Evolutionary conservation across 1,140 invertebrate species (phyloP).

Genomic region (Cotesia vestalis): DNA sequence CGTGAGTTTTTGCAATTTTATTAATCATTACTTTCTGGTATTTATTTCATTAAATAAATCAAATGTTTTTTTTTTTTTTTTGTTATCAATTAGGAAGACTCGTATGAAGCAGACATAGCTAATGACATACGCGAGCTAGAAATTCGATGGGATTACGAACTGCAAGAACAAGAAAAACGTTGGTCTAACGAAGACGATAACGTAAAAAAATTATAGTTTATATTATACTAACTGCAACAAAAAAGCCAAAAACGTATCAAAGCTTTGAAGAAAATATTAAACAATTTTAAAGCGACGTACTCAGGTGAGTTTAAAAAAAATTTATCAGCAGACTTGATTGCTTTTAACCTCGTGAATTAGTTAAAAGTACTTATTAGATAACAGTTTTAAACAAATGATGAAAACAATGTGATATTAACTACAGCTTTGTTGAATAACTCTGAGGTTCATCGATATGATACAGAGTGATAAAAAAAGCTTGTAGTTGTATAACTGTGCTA

Average conservation of each 20-base stretch:
- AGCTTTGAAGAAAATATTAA: constrained; percentile 12
- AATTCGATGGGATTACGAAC: constrained; percentile 72
- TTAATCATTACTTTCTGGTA: neutral
- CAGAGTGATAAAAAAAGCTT: constrained; percentile 23
- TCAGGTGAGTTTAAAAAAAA: constrained; percentile 25
- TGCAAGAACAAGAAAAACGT: constrained; percentile 73
- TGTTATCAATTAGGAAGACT: constrained; percentile 66
- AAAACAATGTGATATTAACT: constrained; percentile 43
- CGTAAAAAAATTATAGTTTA: constrained; percentile 57
- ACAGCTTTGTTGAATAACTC: constrained; percentile 37
- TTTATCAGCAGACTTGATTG: constrained; percentile 34
- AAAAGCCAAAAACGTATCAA: constrained; percentile 17
- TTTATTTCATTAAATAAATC: constrained; percentile 6
- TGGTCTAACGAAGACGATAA: constrained; percentile 73
- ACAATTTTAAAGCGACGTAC: constrained; percentile 11
- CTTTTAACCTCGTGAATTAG: constrained; percentile 33
- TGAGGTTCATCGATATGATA: constrained; percentile 31
- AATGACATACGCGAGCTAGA: constrained; percentile 76
- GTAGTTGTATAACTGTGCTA: constrained; percentile 12
- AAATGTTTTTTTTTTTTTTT: constrained; percentile 18
- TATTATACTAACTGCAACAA: neutral
- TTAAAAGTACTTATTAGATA: constrained; percentile 38
- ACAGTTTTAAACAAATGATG: constrained; percentile 31
- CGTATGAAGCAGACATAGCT: constrained; percentile 73
- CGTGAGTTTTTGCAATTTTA: constrained; percentile 43